phyloP scores from a whole-genome alignment of 1,140 invertebrate species.

The Monochamus saltuarius region DNA sequence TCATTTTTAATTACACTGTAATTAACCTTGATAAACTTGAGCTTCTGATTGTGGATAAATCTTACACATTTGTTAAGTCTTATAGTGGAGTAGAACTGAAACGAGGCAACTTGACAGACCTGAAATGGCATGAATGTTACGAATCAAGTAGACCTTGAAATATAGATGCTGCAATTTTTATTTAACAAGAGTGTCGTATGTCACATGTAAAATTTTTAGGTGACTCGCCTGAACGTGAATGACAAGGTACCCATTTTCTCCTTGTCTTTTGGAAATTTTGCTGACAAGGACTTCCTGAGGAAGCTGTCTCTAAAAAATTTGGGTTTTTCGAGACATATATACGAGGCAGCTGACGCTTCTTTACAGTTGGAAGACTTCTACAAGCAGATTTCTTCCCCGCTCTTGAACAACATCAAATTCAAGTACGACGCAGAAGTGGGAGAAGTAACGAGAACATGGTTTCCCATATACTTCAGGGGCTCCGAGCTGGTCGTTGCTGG shows the following conservation, averaged over 20 bases:
- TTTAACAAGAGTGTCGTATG: too few species aligned
- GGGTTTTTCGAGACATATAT: constrained; percentile 70
- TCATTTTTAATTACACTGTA: too few species aligned
- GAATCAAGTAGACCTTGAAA: too few species aligned
- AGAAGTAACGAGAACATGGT: constrained; percentile 56
- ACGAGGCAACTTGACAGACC: too few species aligned
- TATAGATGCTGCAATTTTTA: too few species aligned
- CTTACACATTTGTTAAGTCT: too few species aligned
- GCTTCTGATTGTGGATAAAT: too few species aligned
- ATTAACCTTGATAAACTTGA: too few species aligned
- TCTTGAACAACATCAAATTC: constrained; percentile 66
- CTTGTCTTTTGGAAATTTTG: constrained; percentile 68
- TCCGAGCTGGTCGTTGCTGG: constrained; percentile 63
- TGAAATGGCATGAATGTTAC: too few species aligned
- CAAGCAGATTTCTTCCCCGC: constrained; percentile 66
- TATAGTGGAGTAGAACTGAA: too few species aligned
- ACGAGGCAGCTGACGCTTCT: constrained; percentile 68
- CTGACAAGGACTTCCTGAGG: constrained; percentile 65
- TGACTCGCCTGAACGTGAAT: constrained; percentile 22
- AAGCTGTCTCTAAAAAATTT: constrained; percentile 64
- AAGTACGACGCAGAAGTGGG: constrained; percentile 59
- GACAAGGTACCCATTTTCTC: constrained; percentile 58
- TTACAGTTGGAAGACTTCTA: constrained; percentile 72
- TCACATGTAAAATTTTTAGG: constrained; percentile 23
- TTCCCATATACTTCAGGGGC: constrained; percentile 59